phyloP scores from a whole-genome alignment of 92 coral and sea anemone species.

The Galaxea fascicularis region DNA sequence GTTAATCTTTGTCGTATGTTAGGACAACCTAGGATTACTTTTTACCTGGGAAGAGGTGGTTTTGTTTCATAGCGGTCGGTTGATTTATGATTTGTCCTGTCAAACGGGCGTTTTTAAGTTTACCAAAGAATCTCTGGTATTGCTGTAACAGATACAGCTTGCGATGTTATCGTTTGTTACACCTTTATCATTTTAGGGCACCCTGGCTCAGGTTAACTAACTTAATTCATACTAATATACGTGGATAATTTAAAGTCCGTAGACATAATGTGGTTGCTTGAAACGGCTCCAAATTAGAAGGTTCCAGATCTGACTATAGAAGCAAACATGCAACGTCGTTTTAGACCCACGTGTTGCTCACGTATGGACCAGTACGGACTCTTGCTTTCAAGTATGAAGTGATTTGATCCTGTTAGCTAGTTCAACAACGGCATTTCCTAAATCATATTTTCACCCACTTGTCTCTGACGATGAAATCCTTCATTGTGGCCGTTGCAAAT shows the following conservation, averaged over 20 bases:
- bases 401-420: neutral
- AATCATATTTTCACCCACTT: neutral
- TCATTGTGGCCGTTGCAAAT: too few relatives aligned
- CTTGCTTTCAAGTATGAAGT: neutral
- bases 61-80: too few relatives aligned
- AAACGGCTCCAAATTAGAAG: too few relatives aligned
- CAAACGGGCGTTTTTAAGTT: neutral
- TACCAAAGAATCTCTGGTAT: neutral
- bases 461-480: too few relatives aligned
- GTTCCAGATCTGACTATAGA: too few relatives aligned
- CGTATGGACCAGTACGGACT: too few relatives aligned
- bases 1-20: neutral
- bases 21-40: neutral
- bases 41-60: neutral
- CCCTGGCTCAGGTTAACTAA: too few relatives aligned
- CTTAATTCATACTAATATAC: too few relatives aligned
- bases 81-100: conserved; percentile 34
- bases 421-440: neutral
- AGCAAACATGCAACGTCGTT: too few relatives aligned
- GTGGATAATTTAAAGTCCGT: too few relatives aligned
- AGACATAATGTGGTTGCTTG: too few relatives aligned
- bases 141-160: neutral
- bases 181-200: neutral
- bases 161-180: neutral
- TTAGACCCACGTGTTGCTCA: too few relatives aligned